A percentile compares a stretch with the other conserved stretches of the same genome.
phyloP scores from a whole-genome alignment of 2,888 invertebrate species.

The Ecdyonurus torrentis region DNA sequence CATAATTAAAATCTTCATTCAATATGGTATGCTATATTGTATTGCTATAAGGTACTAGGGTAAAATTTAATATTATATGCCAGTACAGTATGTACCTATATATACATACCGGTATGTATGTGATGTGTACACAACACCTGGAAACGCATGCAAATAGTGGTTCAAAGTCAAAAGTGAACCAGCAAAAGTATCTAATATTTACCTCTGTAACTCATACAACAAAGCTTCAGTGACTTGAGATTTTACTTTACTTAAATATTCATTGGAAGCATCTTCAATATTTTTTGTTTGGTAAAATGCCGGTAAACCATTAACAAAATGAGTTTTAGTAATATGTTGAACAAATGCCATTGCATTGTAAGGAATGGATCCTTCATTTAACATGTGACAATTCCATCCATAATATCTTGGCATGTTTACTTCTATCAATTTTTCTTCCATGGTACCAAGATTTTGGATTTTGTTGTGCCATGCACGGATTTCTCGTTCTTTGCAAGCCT shows the following conservation, averaged over 20 bases:
- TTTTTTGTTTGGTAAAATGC: slow-evolving; percentile 32
- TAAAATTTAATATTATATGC: not conserved
- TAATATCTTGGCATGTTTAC: slow-evolving; percentile 69
- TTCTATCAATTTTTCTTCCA: slow-evolving; percentile 72
- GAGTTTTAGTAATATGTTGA: slow-evolving; percentile 64
- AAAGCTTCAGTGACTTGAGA: slow-evolving; percentile 44
- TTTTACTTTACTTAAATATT: slow-evolving; percentile 34
- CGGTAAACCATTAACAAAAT: slow-evolving; percentile 46
- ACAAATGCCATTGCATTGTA: slow-evolving; percentile 52
- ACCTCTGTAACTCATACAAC: slow-evolving; percentile 38
- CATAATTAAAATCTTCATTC: no score
- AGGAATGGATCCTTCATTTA: slow-evolving; percentile 40
- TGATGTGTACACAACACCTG: no score
- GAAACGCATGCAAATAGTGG: no score
- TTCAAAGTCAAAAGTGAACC: not conserved
- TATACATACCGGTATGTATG: not conserved
- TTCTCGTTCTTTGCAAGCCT: slow-evolving; percentile 31
- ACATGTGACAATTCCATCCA: slow-evolving; percentile 47
- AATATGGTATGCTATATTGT: no score
- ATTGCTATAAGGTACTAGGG: no score
- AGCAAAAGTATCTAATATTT: slow-evolving; percentile 39
- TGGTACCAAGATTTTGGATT: slow-evolving; percentile 45
- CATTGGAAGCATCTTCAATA: slow-evolving; percentile 22
- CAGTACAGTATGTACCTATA: not conserved
- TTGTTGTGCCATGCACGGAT: slow-evolving; percentile 34